phyloP scores from a whole-genome alignment of 2,888 invertebrate species.

The Agriopis aurantiaria region DNA sequence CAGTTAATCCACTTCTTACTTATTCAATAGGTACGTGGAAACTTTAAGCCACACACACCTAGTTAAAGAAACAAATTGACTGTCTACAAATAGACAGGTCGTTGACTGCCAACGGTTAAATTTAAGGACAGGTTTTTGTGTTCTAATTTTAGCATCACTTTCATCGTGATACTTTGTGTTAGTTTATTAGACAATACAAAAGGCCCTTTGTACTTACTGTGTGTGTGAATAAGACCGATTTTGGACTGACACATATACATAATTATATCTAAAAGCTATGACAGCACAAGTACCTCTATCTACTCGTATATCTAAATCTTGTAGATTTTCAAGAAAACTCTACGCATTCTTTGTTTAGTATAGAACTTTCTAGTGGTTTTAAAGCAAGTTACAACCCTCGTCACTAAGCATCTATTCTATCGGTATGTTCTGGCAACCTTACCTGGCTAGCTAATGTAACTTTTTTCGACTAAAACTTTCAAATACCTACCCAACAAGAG shows the following conservation, averaged over 20 bases:
- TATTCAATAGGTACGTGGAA: background rate
- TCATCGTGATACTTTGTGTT: slow-evolving; percentile 22
- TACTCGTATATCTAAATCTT: no score
- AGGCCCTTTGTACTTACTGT: slow-evolving; percentile 7
- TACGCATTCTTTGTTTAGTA: no score
- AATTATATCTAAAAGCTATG: background rate
- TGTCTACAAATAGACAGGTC: slow-evolving; percentile 31
- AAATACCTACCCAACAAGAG: no score
- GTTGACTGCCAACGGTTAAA: slow-evolving; percentile 33
- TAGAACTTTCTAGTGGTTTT: no score
- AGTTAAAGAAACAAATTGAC: slow-evolving; percentile 13
- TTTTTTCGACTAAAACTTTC: no score
- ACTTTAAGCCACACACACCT: background rate
- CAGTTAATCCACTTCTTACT: background rate
- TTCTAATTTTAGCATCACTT: slow-evolving; percentile 30
- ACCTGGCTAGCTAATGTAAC: no score
- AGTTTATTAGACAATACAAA: slow-evolving; percentile 22
- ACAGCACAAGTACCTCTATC: no score
- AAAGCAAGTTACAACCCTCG: no score
- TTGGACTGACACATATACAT: background rate
- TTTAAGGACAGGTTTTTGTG: slow-evolving; percentile 29
- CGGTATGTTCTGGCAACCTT: no score
- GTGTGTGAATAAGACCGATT: background rate
- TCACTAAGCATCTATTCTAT: no score
- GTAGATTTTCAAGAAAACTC: no score